Evolutionary conservation across 2,888 invertebrate species (phyloP).

Genomic region (Macropis europaea): DNA sequence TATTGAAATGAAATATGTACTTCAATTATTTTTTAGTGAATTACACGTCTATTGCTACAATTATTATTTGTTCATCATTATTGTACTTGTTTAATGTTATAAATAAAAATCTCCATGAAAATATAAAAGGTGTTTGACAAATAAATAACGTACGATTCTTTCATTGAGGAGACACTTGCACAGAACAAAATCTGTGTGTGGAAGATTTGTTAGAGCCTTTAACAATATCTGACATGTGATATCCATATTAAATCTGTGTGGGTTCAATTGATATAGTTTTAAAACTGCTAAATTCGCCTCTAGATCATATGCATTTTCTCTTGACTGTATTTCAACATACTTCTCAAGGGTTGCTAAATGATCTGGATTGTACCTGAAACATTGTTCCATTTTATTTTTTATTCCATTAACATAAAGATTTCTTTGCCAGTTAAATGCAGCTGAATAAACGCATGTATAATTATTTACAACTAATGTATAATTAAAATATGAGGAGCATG

Average conservation of each 20-base stretch:
- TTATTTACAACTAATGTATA: too few relatives aligned
- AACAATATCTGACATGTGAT: conserved; percentile 94
- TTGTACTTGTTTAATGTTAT: neutral
- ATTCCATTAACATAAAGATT: too few relatives aligned
- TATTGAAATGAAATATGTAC: neutral
- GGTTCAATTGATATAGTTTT: conserved; percentile 98
- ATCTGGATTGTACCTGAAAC: conserved; percentile 94
- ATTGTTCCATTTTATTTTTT: conserved; percentile 11
- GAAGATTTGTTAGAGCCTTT: conserved; percentile 97
- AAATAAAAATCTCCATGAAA: neutral
- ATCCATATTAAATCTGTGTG: conserved; percentile 90
- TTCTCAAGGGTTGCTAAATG: conserved; percentile 94
- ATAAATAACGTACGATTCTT: conserved; percentile 81
- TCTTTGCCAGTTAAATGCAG: too few relatives aligned
- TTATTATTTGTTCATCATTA: neutral
- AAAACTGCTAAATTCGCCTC: conserved; percentile 98
- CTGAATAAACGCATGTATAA: too few relatives aligned
- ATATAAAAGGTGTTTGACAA: neutral
- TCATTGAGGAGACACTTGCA: conserved; percentile 97
- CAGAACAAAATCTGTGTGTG: conserved; percentile 98
- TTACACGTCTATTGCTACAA: neutral
- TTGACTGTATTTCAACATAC: conserved; percentile 95
- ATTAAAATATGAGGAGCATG: too few relatives aligned
- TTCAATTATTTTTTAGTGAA: neutral
- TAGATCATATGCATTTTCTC: conserved; percentile 96